Evolutionary conservation across 2,888 invertebrate genomes (phyloP).

Genomic region (Tridacna crocea): DNA sequence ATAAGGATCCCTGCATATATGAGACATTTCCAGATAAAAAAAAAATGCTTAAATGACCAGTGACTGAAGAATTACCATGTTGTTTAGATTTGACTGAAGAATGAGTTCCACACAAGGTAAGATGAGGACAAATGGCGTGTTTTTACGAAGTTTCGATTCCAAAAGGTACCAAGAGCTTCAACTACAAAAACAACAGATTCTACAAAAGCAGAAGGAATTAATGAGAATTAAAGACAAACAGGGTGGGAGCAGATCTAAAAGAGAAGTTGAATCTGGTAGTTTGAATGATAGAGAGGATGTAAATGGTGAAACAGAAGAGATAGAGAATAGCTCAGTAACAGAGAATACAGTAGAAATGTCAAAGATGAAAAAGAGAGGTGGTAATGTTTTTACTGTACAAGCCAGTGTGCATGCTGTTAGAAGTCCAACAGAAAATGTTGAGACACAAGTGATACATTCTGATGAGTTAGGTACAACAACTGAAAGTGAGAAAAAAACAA

Average conservation of each 20-base stretch:
- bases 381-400: conserved; percentile 20
- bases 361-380: conserved; percentile 14
- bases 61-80: too few species aligned
- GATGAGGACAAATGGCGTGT: conserved; percentile 76
- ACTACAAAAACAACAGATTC: conserved; percentile 56
- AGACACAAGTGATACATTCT: background rate
- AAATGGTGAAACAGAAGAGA: conserved; percentile 4
- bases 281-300: conserved; percentile 7
- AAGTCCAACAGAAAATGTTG: conserved; percentile 9
- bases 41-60: too few species aligned
- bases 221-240: conserved; percentile 50
- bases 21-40: too few species aligned
- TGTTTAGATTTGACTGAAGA: background rate
- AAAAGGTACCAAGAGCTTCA: conserved; percentile 61
- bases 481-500: conserved; percentile 9
- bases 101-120: conserved; percentile 54
- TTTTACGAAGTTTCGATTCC: conserved; percentile 71
- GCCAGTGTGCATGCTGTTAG: conserved; percentile 26
- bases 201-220: conserved; percentile 59
- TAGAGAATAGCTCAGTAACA: background rate
- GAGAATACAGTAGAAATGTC: conserved; percentile 8
- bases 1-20: too few species aligned
- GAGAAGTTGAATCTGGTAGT: conserved; percentile 6
- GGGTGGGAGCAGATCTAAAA: conserved; percentile 26
- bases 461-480: background rate